phyloP scores from a whole-genome alignment of 2,888 invertebrate species.

The Priapulus caudatus region DNA sequence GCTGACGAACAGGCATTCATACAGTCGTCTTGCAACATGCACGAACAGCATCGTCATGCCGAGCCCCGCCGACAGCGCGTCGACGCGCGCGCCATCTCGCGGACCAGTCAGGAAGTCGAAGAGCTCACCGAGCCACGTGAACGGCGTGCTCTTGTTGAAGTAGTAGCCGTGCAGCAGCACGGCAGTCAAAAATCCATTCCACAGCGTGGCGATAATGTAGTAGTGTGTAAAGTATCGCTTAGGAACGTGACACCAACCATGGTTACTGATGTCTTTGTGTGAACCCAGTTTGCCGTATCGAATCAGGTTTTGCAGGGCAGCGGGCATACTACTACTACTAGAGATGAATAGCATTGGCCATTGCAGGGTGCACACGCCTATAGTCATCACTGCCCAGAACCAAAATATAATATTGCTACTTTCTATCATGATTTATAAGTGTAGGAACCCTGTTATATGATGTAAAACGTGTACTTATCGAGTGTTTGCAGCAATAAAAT shows the following conservation, averaged over 20 bases:
- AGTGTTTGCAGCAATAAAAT: too few species aligned
- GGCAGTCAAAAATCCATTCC: slow-evolving; percentile 44
- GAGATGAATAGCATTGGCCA: not conserved
- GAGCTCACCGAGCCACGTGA: slow-evolving; percentile 38
- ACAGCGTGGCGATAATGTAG: slow-evolving; percentile 54
- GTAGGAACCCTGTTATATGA: too few species aligned
- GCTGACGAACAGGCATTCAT: slow-evolving; percentile 66
- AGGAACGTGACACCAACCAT: slow-evolving; percentile 12
- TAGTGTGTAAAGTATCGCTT: slow-evolving; percentile 62
- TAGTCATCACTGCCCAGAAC: not conserved
- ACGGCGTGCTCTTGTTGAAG: slow-evolving; percentile 41
- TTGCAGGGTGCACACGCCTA: not conserved
- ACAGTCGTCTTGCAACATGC: slow-evolving; percentile 60
- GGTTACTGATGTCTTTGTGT: not conserved
- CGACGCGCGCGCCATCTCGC: not conserved
- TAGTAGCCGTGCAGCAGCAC: slow-evolving; percentile 45
- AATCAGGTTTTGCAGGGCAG: slow-evolving; percentile 7
- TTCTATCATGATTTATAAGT: too few species aligned
- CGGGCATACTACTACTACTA: too few species aligned
- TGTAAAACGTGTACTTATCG: too few species aligned
- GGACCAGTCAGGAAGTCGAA: slow-evolving; percentile 42
- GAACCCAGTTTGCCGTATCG: slow-evolving; percentile 11
- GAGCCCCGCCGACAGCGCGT: slow-evolving; percentile 39
- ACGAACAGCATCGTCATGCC: slow-evolving; percentile 51
- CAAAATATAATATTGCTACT: too few species aligned